Evolutionary conservation across 2,113 vertebrate genomes (phyloP), one percentile per base, ranked within the genome.

Genomic region (Hippopotamus amphibius): DNA sequence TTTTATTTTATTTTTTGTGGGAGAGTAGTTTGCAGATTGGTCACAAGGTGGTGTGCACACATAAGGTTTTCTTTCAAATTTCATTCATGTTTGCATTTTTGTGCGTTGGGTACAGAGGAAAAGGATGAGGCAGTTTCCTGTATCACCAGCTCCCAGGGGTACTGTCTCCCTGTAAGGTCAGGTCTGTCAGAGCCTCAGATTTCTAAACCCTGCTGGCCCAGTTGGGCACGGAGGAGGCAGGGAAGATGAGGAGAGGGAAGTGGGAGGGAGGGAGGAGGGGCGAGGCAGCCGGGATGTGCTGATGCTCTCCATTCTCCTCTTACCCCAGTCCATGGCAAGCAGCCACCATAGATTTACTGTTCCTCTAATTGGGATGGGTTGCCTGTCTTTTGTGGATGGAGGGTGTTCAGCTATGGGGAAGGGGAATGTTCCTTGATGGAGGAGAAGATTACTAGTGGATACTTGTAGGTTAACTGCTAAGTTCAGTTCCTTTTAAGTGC

Each of bases 41-140:
- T 98, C 93, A 97, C 96, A 93, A 97, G 94, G 94, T 97, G 96
- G 90, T 98, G 95, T 96, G 41, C 90, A 96, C 59, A 96, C 85
- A 94, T 85, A 84, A 91, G 85, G 33, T 90, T 96, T 95, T 92
- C 94, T 94, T 94, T 84, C 2, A 2, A 46, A 72, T 95, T 97
- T 90, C 90, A 76, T 48, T 95, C 19, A 41, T 33, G 76, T 74
- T 95, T 82, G 76, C 33, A 69, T 74, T 65, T 79, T 48, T 86
- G 81, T 92, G 84, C 74, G 48, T 14, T 80, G 30, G 66, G 69
- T 63, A 55, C 12, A 80, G 83, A 65, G 61, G n/a, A 84, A 66
- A 86, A 95, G 61, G 59, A 48, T 77, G 71, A 88, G 82, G 71
- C 81, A 22, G 28, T 90, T 86, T 94, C 30, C 37, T 55, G 48